Percentiles rank a stretch among this genome's conserved stretches.
Conservation (phyloP, 1,140 invertebrate species). For the Pachypeltis micranthus region DNA sequence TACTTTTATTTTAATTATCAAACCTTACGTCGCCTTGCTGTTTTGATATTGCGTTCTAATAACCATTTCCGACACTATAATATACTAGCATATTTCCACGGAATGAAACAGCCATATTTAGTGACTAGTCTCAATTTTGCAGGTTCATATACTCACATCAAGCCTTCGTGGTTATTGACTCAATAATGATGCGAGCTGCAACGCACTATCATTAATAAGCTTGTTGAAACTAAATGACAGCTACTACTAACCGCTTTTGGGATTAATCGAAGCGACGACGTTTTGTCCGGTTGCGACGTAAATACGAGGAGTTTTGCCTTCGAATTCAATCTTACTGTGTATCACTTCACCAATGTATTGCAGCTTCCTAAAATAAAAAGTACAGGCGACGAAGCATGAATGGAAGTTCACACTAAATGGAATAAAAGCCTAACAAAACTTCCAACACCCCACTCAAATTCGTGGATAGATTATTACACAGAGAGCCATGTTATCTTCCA, state of each 20-base stretch:
- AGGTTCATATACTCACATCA: not conserved
- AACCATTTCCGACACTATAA: too few species aligned
- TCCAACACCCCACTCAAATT: not conserved
- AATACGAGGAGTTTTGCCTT: constrained; percentile 57
- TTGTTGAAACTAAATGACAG: not conserved
- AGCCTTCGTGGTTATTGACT: not conserved
- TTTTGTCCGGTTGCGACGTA: constrained; percentile 79
- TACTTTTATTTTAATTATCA: too few species aligned
- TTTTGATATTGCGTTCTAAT: too few species aligned
- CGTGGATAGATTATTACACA: not conserved
- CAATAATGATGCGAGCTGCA: not conserved
- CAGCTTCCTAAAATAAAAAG: constrained; percentile 55
- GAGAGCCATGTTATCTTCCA: not conserved
- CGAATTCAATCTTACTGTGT: constrained; percentile 64
- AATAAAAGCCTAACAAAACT: not conserved
- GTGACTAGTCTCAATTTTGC: not conserved
- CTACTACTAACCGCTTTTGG: constrained; percentile 54
- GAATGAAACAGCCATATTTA: not conserved
- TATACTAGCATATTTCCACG: not conserved
- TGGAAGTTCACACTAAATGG: not conserved
- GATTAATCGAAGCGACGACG: constrained; percentile 69
- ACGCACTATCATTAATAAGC: not conserved
- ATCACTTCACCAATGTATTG: constrained; percentile 71
- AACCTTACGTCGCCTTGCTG: too few species aligned
- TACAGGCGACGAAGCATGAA: constrained; percentile 25